phyloP scores from a whole-genome alignment of 2,113 vertebrate species.

The Crotalus horridus region DNA sequence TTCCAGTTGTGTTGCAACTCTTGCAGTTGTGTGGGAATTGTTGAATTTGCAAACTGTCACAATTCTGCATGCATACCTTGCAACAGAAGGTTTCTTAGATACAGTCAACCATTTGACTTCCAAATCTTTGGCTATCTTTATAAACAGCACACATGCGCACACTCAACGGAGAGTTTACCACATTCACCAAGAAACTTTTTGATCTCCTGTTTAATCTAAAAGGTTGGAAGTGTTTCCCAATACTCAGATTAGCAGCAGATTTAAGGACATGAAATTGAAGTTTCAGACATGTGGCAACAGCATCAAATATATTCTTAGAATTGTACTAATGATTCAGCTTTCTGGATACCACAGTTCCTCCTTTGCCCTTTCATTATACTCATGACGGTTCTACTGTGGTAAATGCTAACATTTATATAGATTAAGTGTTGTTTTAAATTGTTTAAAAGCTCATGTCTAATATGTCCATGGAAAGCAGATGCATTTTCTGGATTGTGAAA shows the following conservation, averaged over 20 bases:
- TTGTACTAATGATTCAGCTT: neutral
- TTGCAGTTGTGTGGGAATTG: neutral
- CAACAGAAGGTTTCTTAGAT: neutral
- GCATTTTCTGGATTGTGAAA: neutral
- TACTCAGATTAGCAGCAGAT: neutral
- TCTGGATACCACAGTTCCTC: neutral
- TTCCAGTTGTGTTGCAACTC: neutral
- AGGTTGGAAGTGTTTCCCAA: neutral
- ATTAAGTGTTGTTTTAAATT: neutral
- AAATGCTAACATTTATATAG: neutral
- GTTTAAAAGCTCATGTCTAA: neutral
- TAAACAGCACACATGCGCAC: neutral
- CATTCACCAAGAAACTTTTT: neutral
- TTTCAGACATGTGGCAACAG: neutral
- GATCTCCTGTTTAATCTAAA: neutral
- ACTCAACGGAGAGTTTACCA: neutral
- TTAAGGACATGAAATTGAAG: neutral
- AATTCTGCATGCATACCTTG: neutral
- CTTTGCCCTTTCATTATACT: neutral
- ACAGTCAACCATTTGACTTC: neutral
- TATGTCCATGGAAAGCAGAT: neutral
- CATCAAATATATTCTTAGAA: neutral
- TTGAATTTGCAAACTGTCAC: neutral
- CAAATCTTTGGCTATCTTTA: neutral
- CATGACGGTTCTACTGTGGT: neutral